Conservation (phyloP, 1,140 invertebrate genomes). For the Drosophila pseudoananassae region DNA sequence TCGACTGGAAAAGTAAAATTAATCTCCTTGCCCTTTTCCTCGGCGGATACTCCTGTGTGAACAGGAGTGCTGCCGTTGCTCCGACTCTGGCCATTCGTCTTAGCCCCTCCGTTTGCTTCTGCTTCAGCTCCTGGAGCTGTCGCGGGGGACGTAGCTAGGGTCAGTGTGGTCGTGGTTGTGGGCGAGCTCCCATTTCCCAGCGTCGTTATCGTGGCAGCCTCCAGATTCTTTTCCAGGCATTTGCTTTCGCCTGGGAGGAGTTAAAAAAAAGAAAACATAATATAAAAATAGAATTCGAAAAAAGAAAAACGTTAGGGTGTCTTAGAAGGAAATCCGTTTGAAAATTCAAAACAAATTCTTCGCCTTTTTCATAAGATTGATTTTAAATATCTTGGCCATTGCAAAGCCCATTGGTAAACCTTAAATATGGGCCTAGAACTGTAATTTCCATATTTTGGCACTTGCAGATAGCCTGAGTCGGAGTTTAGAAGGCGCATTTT, state of each 20-base stretch:
- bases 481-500: too few relatives aligned
- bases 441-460: too few relatives aligned
- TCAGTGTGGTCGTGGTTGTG: slow-evolving; percentile 68
- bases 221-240: slow-evolving; percentile 81
- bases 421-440: too few relatives aligned
- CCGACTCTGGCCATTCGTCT: slow-evolving; percentile 40
- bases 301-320: not conserved
- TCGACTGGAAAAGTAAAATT: slow-evolving; percentile 84
- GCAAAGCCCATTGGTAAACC: too few relatives aligned
- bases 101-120: slow-evolving; percentile 6
- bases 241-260: slow-evolving; percentile 71
- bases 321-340: not conserved
- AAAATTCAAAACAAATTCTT: not conserved
- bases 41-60: slow-evolving; percentile 23
- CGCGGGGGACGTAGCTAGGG: slow-evolving; percentile 51
- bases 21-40: slow-evolving; percentile 73
- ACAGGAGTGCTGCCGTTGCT: slow-evolving; percentile 56
- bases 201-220: slow-evolving; percentile 68
- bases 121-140: slow-evolving; percentile 1
- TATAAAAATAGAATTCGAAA: not conserved
- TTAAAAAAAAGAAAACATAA: not conserved
- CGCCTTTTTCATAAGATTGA: too few relatives aligned
- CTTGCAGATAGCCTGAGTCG: too few relatives aligned
- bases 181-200: slow-evolving; percentile 73
- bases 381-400: too few relatives aligned